These are phyloP conservation scores for Herpailurus yagouaroundi DNA, from an alignment of 2,113 vertebrate species.

Conservation along the genomic window DNA sequence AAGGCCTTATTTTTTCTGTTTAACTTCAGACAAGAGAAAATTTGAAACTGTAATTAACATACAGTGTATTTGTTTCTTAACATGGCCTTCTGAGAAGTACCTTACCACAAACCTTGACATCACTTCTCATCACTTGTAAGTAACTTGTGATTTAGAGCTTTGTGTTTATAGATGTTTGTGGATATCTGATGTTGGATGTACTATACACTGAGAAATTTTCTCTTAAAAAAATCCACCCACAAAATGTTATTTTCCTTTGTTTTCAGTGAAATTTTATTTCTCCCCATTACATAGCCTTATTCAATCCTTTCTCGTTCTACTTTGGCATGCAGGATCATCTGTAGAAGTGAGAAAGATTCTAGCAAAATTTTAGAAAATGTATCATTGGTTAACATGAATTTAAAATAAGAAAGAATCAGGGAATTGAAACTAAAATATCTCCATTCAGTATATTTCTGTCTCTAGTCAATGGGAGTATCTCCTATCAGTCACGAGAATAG, in stretches of 20 bases:
- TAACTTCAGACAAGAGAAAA: slow-evolving; percentile 37
- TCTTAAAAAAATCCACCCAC: background rate
- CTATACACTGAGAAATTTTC: background rate
- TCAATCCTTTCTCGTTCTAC: background rate
- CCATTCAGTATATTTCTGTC: background rate
- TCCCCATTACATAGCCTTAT: background rate
- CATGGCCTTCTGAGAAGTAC: background rate
- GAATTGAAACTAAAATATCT: background rate
- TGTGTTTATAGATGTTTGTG: background rate
- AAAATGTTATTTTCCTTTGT: background rate
- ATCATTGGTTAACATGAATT: background rate
- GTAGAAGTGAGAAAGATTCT: background rate
- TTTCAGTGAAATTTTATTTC: background rate
- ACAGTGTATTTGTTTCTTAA: background rate
- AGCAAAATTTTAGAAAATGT: background rate
- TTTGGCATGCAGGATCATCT: background rate
- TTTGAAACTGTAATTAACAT: background rate
- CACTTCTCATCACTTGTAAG: background rate
- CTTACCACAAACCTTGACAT: background rate
- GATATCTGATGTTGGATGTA: background rate
- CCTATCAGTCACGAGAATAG: background rate
- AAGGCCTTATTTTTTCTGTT: slow-evolving; percentile 29
- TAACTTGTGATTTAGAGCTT: background rate
- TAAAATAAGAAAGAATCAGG: background rate
- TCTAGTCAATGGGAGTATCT: background rate